Base-by-base conservation (phyloP, 2,113 vertebrate species). In the Cochlearius cochlearius region DNA sequence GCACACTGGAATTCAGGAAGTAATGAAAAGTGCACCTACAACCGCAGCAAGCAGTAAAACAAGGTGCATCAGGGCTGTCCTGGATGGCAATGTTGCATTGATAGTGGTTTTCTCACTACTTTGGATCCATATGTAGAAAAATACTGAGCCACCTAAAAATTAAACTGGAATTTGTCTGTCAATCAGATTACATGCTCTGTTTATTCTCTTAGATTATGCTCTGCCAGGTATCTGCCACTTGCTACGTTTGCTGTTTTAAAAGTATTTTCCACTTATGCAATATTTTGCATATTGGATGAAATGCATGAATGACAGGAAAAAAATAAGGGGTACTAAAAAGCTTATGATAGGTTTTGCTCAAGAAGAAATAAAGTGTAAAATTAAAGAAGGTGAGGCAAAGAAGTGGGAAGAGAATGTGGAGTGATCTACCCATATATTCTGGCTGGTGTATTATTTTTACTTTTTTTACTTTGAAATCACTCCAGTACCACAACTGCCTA, bases 331-430 rank as follows among this genome's bases (percentile, higher is more conserved):
- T 62, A 55, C 30, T 81, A 53, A 75, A 94, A 95, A 78, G 9
- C 19, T 75, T 56, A n/a, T 45, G 49, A 55, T 47, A 67, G 38
- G 11, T 74, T 78, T 81, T 88, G 11, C 58, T 90, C 11, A 12
- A 45, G 64, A 91, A 84, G 34, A 52, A 78, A 89, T 88, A 89
- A 91, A 94, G 89, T 30, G n/a, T 63, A 87, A 91, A 82, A 87
- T 87, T 78, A 89, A 89, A 1, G 2, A 87, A 85, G 16, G 25
- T 60, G 43, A 80, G 50, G 50, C 55, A 79, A 86, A 90, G 75
- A 86, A 82, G 27, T 22, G 3, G 64, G 87, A 96, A 67, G 29
- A 89, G 36, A 85, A 68, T 13, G 7, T 34, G 12, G 12, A 84
- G 26, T 66, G 64, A 89, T 74, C 52, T 92, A 43, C 19, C 58